These are phyloP conservation scores for Pogoniulus pusillus DNA, from an alignment of 2,797 vertebrate species.

Conservation along the genomic window DNA sequence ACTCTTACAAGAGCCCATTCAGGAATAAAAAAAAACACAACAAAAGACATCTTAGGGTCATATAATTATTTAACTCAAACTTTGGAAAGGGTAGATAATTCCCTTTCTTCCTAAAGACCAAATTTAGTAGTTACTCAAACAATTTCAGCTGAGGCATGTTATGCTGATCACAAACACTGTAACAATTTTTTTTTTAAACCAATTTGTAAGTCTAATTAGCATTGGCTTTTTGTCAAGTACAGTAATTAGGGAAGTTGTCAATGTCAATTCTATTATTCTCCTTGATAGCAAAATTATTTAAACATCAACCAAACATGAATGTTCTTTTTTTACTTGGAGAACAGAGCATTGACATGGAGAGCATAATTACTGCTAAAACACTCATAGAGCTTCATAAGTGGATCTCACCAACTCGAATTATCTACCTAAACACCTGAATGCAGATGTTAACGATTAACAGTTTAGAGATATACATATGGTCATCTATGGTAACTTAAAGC, in stretches of 20 bases:
- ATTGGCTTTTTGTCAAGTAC: constrained; percentile 72
- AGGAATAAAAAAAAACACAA: neutral
- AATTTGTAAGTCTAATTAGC: constrained; percentile 73
- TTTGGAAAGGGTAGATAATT: constrained; percentile 26
- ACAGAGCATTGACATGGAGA: constrained; percentile 46
- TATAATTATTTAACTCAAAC: constrained; percentile 9
- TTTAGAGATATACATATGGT: neutral
- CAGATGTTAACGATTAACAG: constrained; percentile 18
- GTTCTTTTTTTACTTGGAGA: constrained; percentile 60
- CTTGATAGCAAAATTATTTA: constrained; percentile 78
- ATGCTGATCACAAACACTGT: constrained; percentile 61
- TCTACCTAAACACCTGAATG: constrained; percentile 33
- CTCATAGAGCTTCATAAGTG: constrained; percentile 50
- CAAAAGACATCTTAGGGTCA: neutral
- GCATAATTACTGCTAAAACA: constrained; percentile 45
- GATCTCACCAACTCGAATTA: constrained; percentile 31
- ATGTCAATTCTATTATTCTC: constrained; percentile 76
- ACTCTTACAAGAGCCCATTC: neutral
- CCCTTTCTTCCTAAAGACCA: constrained; percentile 39
- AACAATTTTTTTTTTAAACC: constrained; percentile 14
- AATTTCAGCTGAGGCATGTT: constrained; percentile 58
- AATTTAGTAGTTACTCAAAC: constrained; percentile 45
- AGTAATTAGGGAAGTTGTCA: constrained; percentile 74
- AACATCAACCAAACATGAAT: constrained; percentile 70
- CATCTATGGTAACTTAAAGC: neutral